Evolutionary conservation across 2,797 vertebrate species (phyloP), one percentile per base, ranked within the genome.

Genomic region (Oryzias sinensis): DNA sequence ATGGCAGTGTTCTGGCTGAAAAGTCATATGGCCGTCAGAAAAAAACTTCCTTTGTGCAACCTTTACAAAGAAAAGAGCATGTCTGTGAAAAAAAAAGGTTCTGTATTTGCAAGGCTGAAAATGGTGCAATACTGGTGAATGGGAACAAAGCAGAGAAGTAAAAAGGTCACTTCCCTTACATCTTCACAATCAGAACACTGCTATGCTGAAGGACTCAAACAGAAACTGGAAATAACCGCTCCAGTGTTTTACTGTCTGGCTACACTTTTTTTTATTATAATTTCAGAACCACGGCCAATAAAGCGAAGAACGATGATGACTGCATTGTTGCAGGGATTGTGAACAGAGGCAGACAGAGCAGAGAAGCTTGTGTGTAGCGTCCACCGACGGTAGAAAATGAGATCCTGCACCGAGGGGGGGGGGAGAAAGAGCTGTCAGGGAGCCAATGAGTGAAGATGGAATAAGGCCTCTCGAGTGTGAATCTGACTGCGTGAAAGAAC

Each of bases 361-460:
- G 60, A 68, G 64, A 2, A 20, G 68, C 62, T 83, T 82, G 86
- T 84, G 49, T 45, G 71, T 56, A 79, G 86, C 83, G 59, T 13
- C 68, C 24, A 14, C 0, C 47, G 61, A 60, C 69, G 66, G 61
- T 13, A 67, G 53, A 69, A 68, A 74, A 66, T 58, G 66, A 72
- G 72, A 80, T 67, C 72, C 81, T 68, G 77, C 62, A 29, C 56
- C 70, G 33, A 73, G 60, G 58, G 20, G 56, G 40, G 50, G 53
- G 15, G 13, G 51, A 62, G 3, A 43, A 68, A 53, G 56, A 64
- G 33, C 44, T 15, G 59, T 61, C 13, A 40, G 62, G 59, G 62
- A 60, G 56, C 61, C 40, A 33, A 33, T 33, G 33, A 11, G 33
- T 33, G 33, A 33, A 33, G 33, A 33, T 3, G 33, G 29, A 33